phyloP scores from a whole-genome alignment of 2,797 vertebrate genomes.

The Spinibarbus caldwelli region DNA sequence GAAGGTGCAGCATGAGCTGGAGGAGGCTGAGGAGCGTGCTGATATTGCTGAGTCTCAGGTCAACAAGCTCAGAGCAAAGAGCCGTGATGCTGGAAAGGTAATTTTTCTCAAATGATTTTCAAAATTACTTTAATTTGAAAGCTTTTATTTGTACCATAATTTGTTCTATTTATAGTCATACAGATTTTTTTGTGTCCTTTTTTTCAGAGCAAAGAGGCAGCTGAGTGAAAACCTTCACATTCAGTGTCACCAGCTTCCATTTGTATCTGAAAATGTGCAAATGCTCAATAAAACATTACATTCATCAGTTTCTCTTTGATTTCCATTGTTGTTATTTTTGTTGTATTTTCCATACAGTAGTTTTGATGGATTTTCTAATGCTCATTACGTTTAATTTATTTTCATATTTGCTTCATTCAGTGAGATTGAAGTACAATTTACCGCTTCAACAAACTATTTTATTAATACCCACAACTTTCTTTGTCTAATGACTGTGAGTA shows the following conservation, averaged over 20 bases:
- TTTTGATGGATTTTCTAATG: neutral
- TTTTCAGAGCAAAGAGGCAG: conserved; percentile 22
- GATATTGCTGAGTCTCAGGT: conserved; percentile 44
- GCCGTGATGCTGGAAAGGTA: conserved; percentile 54
- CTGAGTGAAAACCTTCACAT: conserved; percentile 7
- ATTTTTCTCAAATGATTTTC: neutral
- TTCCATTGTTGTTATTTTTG: neutral
- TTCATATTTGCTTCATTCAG: too few species aligned
- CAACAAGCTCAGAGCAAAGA: conserved; percentile 58
- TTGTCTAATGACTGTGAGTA: too few species aligned
- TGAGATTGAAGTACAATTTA: too few species aligned
- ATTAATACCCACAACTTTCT: too few species aligned
- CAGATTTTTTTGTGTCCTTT: neutral
- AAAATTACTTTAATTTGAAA: neutral
- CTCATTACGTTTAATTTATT: neutral
- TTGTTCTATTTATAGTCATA: neutral
- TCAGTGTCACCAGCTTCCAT: neutral
- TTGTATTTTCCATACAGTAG: neutral
- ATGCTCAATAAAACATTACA: conserved; percentile 20
- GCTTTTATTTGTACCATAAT: neutral
- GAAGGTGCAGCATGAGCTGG: conserved; percentile 29
- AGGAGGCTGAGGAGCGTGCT: conserved; percentile 33
- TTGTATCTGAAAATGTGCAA: conserved; percentile 9
- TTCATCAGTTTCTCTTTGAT: neutral
- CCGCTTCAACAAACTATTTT: too few species aligned